A percentile compares a stretch with the other conserved stretches of the same genome.
phyloP scores from a whole-genome alignment of 2,888 invertebrate genomes.

The Agrilus mali region DNA sequence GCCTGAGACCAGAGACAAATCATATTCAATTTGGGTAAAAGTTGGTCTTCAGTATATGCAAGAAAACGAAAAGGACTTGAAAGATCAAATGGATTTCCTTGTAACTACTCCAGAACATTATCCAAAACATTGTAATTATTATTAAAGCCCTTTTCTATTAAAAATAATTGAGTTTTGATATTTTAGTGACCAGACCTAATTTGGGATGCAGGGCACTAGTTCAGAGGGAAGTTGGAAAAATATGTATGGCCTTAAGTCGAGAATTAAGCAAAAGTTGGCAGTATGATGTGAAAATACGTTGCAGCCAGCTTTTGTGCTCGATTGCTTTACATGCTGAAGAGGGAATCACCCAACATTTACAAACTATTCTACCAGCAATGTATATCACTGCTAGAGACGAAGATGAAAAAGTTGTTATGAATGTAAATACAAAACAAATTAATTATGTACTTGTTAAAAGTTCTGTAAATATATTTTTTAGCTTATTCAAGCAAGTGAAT shows the following conservation, averaged over 20 bases:
- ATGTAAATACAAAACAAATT: conserved; percentile 30
- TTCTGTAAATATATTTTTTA: conserved; percentile 19
- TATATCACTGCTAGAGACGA: conserved; percentile 45
- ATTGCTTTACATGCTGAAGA: conserved; percentile 62
- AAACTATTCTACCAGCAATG: conserved; percentile 43
- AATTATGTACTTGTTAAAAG: background rate
- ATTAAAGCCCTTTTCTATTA: background rate
- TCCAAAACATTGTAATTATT: conserved; percentile 44
- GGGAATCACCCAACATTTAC: conserved; percentile 55
- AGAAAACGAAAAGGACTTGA: conserved; percentile 81
- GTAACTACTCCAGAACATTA: conserved; percentile 57
- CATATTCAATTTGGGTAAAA: conserved; percentile 52
- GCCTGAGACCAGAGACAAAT: conserved; percentile 52
- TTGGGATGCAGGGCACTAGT: conserved; percentile 75
- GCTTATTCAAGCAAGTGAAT: conserved; percentile 54
- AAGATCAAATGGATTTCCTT: conserved; percentile 69
- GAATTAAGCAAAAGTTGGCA: conserved; percentile 69
- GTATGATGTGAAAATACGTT: conserved; percentile 51
- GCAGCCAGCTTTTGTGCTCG: conserved; percentile 61
- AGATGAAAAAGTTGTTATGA: conserved; percentile 46
- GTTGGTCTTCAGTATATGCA: conserved; percentile 67
- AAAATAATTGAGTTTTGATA: conserved; percentile 1
- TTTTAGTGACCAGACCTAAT: conserved; percentile 61
- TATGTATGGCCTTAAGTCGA: conserved; percentile 54
- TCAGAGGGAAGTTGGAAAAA: conserved; percentile 59